phyloP scores from a whole-genome alignment of 1,140 invertebrate species.

The Drosophila nigrodunni region DNA sequence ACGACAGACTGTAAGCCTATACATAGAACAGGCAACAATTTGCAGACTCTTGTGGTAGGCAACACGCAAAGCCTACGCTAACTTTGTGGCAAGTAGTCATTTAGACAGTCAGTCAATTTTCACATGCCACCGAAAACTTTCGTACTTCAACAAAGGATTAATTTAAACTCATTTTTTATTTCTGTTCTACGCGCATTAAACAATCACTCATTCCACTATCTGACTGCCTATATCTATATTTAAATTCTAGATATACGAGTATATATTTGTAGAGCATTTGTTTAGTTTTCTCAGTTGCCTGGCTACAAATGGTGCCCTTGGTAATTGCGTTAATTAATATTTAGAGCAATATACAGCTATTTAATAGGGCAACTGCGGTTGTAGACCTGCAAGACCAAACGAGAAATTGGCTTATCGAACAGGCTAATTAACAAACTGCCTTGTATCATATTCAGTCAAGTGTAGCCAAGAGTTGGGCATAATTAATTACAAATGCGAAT shows the following conservation, averaged over 20 bases:
- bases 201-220: background rate
- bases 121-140: constrained; percentile 31
- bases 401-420: background rate
- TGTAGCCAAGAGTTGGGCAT: background rate
- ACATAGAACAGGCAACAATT: constrained; percentile 59
- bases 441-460: background rate
- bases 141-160: constrained; percentile 70
- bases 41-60: constrained; percentile 43
- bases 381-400: background rate
- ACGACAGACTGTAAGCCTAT: constrained; percentile 21
- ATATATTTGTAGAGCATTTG: constrained; percentile 46
- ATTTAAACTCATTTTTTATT: constrained; percentile 27
- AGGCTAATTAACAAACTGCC: background rate
- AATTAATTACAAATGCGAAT: background rate
- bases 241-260: constrained; percentile 57
- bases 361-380: constrained; percentile 13
- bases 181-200: background rate
- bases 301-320: constrained; percentile 59
- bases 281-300: constrained; percentile 42
- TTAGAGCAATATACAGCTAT: constrained; percentile 28
- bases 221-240: constrained; percentile 54
- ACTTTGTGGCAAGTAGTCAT: constrained; percentile 64
- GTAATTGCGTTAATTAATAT: constrained; percentile 63
- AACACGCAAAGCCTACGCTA: constrained; percentile 21
- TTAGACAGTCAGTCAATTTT: constrained; percentile 46